A percentile compares a stretch with the other conserved stretches of the same genome.
Conservation (phyloP, 2,797 vertebrate genomes). For the Rallus crepitans region DNA sequence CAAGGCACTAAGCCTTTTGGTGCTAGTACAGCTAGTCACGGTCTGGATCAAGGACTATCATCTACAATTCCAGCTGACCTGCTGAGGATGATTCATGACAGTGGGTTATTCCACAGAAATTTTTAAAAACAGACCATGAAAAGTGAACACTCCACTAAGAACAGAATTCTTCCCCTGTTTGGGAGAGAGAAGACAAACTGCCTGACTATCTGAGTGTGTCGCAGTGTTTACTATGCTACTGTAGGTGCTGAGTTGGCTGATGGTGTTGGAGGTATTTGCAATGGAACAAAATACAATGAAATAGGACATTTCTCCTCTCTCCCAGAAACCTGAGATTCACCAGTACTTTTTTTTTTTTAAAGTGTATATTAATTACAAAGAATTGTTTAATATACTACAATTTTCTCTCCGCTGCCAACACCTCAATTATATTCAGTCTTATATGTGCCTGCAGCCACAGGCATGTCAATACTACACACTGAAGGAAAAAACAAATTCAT, state of each 20-base stretch:
- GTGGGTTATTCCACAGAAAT: neutral
- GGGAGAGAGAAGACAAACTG: neutral
- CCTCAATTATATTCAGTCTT: conserved; percentile 58
- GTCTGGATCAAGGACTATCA: neutral
- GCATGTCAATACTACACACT: conserved; percentile 74
- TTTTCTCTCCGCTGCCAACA: conserved; percentile 61
- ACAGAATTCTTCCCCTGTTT: neutral
- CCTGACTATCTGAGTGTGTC: neutral
- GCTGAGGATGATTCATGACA: neutral
- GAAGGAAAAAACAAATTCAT: conserved; percentile 57
- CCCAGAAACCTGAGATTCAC: conserved; percentile 37
- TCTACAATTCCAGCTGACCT: neutral
- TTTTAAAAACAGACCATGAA: neutral
- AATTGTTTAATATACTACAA: conserved; percentile 57
- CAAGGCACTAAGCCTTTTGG: neutral
- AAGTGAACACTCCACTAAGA: neutral
- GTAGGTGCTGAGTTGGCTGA: neutral
- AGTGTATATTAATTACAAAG: conserved; percentile 66
- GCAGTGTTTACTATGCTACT: neutral
- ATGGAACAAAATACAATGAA: neutral
- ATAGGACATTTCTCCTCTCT: neutral
- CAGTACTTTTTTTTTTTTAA: neutral
- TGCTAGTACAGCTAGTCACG: neutral
- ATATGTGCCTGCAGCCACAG: conserved; percentile 71
- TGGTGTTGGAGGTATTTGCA: neutral